phyloP scores from a whole-genome alignment of 2,113 vertebrate species.

The Tauraco erythrolophus region DNA sequence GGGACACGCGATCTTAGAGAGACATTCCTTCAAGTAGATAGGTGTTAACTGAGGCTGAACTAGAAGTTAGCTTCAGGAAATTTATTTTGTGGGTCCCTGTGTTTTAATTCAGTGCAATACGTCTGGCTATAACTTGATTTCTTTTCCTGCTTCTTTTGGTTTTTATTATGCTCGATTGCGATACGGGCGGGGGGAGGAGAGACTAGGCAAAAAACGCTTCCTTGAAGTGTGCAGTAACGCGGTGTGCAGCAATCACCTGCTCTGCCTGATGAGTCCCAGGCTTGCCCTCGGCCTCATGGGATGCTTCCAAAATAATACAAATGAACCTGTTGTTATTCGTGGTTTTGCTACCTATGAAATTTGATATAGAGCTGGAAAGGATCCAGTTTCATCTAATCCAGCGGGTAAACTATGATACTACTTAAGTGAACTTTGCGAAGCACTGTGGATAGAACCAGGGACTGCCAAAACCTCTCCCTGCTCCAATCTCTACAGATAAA shows the following conservation, averaged over 20 bases:
- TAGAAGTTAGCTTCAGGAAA: neutral
- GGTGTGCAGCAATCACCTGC: neutral
- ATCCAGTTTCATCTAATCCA: constrained; percentile 51
- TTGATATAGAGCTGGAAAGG: neutral
- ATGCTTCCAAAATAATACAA: neutral
- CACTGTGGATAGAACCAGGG: neutral
- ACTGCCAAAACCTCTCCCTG: neutral
- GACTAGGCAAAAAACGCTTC: neutral
- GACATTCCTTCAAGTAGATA: neutral
- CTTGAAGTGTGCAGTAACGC: too few relatives aligned
- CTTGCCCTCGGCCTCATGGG: neutral
- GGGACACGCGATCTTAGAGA: neutral
- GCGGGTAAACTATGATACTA: neutral
- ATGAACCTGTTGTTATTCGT: constrained; percentile 30
- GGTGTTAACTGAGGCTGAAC: neutral
- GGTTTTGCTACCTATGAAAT: constrained; percentile 67
- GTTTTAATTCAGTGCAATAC: constrained; percentile 2
- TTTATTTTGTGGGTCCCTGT: neutral
- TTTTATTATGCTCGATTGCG: neutral
- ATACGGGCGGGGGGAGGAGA: neutral
- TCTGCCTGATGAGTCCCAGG: neutral
- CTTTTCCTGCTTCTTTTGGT: constrained; percentile 66
- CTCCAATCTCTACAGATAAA: neutral
- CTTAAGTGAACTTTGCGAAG: neutral
- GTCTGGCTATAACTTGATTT: constrained; percentile 60